These are phyloP conservation scores for Diloba caeruleocephala DNA, from an alignment of 2,888 invertebrate species.

Conservation along the genomic window DNA sequence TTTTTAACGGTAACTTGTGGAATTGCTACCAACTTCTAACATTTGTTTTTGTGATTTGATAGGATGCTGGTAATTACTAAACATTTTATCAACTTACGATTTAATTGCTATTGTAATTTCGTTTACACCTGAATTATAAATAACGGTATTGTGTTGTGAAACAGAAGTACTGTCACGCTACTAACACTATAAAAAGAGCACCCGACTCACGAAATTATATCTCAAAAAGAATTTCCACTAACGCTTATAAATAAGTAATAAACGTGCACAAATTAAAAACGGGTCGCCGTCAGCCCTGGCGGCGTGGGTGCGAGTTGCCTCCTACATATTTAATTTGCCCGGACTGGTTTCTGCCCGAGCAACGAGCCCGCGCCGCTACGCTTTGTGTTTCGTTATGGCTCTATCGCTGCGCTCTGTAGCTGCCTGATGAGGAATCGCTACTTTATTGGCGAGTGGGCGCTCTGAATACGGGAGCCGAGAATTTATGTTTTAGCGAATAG, in stretches of 20 bases:
- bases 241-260: slow-evolving; percentile 44
- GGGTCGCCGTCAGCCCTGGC: slow-evolving; percentile 38
- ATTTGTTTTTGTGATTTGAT: too few species aligned
- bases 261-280: slow-evolving; percentile 45
- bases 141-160: background rate
- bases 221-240: slow-evolving; percentile 34
- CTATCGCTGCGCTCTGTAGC: slow-evolving; percentile 73
- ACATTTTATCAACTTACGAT: too few species aligned
- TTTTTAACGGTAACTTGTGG: too few species aligned
- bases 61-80: too few species aligned
- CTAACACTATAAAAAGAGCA: slow-evolving; percentile 23
- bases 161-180: background rate
- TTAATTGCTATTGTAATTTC: too few species aligned
- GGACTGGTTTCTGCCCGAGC: slow-evolving; percentile 86
- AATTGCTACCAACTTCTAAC: too few species aligned
- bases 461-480: slow-evolving; percentile 54
- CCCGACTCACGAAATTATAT: slow-evolving; percentile 30
- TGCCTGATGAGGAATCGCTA: slow-evolving; percentile 68
- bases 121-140: too few species aligned
- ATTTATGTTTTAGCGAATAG: slow-evolving; percentile 52
- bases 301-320: slow-evolving; percentile 82
- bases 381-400: slow-evolving; percentile 87
- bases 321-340: slow-evolving; percentile 89
- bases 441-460: slow-evolving; percentile 65
- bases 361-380: slow-evolving; percentile 74